Conservation (phyloP, 2,113 vertebrate species). For the Cephalopterus ornatus region DNA sequence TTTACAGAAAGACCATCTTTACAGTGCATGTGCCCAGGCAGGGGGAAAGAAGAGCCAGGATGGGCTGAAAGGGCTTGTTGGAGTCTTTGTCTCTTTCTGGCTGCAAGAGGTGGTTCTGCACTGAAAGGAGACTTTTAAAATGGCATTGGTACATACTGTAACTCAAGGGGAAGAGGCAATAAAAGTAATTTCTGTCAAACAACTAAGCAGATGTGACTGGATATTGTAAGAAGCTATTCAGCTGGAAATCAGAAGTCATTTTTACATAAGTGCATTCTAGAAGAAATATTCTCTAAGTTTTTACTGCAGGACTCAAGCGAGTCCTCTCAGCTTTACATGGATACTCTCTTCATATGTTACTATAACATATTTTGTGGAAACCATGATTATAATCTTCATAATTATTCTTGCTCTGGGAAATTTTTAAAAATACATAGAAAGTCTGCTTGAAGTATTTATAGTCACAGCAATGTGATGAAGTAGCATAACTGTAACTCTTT, state of each 20-base stretch:
- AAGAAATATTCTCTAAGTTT: not conserved
- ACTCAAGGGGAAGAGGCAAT: not conserved
- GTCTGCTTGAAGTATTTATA: not conserved
- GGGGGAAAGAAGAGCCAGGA: not conserved
- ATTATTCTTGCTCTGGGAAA: not conserved
- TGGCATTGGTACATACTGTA: rapidly evolving
- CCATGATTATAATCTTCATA: not conserved
- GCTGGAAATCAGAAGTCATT: not conserved
- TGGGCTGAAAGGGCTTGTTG: not conserved
- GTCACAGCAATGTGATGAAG: not conserved
- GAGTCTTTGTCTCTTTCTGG: not conserved
- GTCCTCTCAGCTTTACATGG: not conserved
- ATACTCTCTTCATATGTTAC: not conserved
- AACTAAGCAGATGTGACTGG: conserved; percentile 5
- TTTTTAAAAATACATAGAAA: not conserved
- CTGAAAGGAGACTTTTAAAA: not conserved
- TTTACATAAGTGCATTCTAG: not conserved
- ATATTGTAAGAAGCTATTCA: not conserved
- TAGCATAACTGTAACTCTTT: not conserved
- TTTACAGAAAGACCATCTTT: not conserved
- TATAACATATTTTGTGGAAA: not conserved
- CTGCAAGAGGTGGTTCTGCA: not conserved
- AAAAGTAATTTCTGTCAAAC: not conserved
- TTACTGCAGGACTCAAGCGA: not conserved
- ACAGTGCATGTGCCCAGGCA: rapidly evolving